A percentile compares a stretch with the other conserved stretches of the same genome.
These are phyloP conservation scores for Megaceryle maxima DNA, from an alignment of 2,113 vertebrate species.

Conservation along the genomic window DNA sequence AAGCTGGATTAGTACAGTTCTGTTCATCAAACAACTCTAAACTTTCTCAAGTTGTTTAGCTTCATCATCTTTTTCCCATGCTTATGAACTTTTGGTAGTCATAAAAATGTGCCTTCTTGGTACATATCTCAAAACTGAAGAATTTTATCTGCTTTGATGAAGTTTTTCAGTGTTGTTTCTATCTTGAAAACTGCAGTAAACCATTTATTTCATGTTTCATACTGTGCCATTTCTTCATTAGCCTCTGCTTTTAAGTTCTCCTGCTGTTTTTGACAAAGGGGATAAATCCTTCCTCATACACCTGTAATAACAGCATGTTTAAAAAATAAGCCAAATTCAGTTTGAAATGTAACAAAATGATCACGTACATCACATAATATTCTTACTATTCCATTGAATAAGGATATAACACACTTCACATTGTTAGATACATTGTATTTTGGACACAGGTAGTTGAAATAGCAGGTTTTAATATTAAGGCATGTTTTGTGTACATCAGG, in stretches of 20 bases:
- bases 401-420: not conserved
- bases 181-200: not conserved
- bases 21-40: not conserved
- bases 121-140: not conserved
- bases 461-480: not conserved
- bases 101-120: not conserved
- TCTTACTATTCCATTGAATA: not conserved
- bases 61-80: not conserved
- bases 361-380: not conserved
- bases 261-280: not conserved
- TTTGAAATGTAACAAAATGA: not conserved
- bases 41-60: not conserved
- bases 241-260: not conserved
- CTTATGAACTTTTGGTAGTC: not conserved
- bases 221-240: not conserved
- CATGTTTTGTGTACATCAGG: not conserved
- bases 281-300: not conserved
- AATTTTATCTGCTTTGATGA: not conserved
- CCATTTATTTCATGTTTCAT: not conserved
- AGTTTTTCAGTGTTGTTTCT: not conserved
- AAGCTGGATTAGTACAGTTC: not conserved
- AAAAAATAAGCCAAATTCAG: not conserved
- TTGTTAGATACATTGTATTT: not conserved
- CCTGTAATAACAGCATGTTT: not conserved
- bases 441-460: not conserved